Evolutionary conservation across 2,888 invertebrate species (phyloP).

Genomic region (Caenorhabditis drosophilae): DNA sequence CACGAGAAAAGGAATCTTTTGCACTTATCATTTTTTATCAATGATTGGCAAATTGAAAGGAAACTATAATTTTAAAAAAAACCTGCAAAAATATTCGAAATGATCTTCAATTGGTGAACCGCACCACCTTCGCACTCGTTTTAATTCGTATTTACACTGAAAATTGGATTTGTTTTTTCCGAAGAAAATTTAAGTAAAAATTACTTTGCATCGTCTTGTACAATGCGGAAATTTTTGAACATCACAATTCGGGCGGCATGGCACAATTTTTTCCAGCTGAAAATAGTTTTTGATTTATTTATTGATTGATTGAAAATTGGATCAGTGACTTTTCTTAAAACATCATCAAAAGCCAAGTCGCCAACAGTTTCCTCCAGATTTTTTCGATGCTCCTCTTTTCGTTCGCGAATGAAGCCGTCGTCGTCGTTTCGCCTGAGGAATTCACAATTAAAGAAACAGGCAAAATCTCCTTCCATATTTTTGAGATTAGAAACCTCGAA

Average conservation of each 20-base stretch:
- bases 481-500: background rate
- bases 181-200: background rate
- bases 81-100: slow-evolving; percentile 36
- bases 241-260: slow-evolving; percentile 43
- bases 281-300: too few relatives aligned
- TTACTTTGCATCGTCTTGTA: slow-evolving; percentile 42
- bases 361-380: slow-evolving; percentile 17
- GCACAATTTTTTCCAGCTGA: slow-evolving; percentile 38
- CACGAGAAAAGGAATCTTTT: too few relatives aligned
- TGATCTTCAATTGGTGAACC: slow-evolving; percentile 23
- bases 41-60: too few relatives aligned
- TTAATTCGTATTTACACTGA: slow-evolving; percentile 38
- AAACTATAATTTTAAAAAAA: too few relatives aligned
- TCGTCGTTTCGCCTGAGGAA: too few relatives aligned
- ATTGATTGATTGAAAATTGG: too few relatives aligned
- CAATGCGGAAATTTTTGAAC: slow-evolving; percentile 34
- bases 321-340: slow-evolving; percentile 30
- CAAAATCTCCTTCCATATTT: background rate
- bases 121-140: slow-evolving; percentile 34
- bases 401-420: slow-evolving; percentile 6
- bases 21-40: too few relatives aligned
- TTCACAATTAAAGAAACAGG: too few relatives aligned
- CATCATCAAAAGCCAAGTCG: slow-evolving; percentile 27
- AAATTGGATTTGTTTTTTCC: slow-evolving; percentile 4
- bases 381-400: slow-evolving; percentile 21